Evolutionary conservation across 2,797 vertebrate genomes (phyloP).

Genomic region (Anas georgica): DNA sequence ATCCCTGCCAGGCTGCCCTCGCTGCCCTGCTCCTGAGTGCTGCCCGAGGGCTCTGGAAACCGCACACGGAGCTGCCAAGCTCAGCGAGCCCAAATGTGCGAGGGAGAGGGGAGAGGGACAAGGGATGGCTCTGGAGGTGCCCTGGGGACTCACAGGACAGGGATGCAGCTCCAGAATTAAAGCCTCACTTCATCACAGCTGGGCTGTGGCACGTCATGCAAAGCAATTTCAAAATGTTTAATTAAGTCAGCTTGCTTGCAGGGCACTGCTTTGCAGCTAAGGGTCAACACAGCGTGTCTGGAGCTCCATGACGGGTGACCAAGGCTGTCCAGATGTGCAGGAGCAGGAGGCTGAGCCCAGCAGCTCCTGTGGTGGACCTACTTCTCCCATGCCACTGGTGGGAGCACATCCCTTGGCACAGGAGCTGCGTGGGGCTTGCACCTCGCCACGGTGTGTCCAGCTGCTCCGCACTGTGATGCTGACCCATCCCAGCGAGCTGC

Average conservation of each 20-base stretch:
- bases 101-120: rapidly evolving
- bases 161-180: neutral
- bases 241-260: neutral
- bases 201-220: neutral
- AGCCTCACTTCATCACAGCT: neutral
- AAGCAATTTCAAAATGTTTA: neutral
- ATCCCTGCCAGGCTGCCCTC: neutral
- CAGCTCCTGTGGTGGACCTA: rapidly evolving
- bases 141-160: neutral
- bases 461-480: rapidly evolving
- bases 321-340: neutral
- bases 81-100: neutral
- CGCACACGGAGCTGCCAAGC: rapidly evolving
- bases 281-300: neutral
- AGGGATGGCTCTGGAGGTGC: neutral
- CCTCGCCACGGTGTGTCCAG: rapidly evolving
- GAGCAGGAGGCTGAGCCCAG: neutral
- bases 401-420: neutral
- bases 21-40: neutral
- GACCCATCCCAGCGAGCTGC: neutral
- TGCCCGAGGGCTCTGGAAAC: neutral
- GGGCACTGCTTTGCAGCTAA: neutral
- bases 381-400: rapidly evolving
- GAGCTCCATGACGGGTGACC: neutral
- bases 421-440: rapidly evolving